Evolutionary conservation across 92 coral and sea anemone genomes (phyloP), one percentile per base, ranked within the genome.

Genomic region (Bergia puertoricense): DNA sequence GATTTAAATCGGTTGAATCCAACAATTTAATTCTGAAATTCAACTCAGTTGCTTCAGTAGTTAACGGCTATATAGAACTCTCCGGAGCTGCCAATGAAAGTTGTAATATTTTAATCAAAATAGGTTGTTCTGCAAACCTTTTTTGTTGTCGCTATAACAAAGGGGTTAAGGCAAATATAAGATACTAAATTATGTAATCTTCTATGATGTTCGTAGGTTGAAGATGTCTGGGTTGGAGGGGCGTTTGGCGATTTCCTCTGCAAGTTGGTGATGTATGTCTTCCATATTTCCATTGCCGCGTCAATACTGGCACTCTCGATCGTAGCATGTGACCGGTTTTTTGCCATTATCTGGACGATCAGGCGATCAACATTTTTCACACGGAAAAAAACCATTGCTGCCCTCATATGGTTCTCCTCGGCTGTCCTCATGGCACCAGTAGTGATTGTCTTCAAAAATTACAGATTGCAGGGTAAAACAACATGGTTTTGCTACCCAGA

Each of bases 261-360:
- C 66, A 84, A 69, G 68, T 7, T 50, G 65, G 78, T 48, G 8
- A 13, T 71, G 22, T 84, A 84, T 68, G 45, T 42, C 14, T 84
- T 69, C n/a, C 87, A 84, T 15, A 84, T 71, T 23, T 45, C 78
- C 67, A 84, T 84, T 46, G 79, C 87, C 46, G 87, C 87, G 5
- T 84, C 87, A 45, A 39, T 84, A 36, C 77, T 73, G 40, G 77
- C 87, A 13, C 87, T 84, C 36, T 69, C 87, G 42, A 11, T 84
- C 71, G 43, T 84, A 36, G 87, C 87, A 6, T 84, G 87, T 37
- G 87, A 84, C n/a, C 79, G 87, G 2, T 84, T 84, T 46, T 84
- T 46, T 48, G 87, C 87, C 6, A 84, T 84, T 74, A 84, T 84
- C 23, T 84, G 77, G 67, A 71, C 87, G 0, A 71, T 45, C 77